Conservation (phyloP, 2,113 vertebrate genomes). For the Eonycteris spelaea region DNA sequence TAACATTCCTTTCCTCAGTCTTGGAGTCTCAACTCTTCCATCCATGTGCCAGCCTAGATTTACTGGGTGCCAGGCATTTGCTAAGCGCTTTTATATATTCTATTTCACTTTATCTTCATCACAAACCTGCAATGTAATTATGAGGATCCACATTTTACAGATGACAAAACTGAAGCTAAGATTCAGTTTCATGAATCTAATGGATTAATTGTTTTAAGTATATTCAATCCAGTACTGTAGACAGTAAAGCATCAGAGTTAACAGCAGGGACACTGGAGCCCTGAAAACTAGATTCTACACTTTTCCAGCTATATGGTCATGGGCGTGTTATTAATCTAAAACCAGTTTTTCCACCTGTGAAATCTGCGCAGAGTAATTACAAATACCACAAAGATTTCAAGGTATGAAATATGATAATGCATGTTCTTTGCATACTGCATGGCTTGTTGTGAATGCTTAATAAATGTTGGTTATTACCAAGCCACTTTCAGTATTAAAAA, state of each 20-base stretch:
- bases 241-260: background rate
- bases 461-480: slow-evolving; percentile 27
- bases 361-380: slow-evolving; percentile 41
- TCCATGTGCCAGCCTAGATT: background rate
- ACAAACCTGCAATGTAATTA: background rate
- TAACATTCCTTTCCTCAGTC: background rate
- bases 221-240: background rate
- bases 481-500: slow-evolving; percentile 31
- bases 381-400: background rate
- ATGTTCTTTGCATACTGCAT: background rate
- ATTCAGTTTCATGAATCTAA: background rate
- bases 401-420: slow-evolving; percentile 22
- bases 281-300: background rate
- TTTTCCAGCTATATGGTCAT: background rate
- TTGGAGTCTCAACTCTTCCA: background rate
- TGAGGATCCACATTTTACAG: background rate
- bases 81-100: background rate
- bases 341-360: slow-evolving; percentile 18
- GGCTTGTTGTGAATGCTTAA: background rate
- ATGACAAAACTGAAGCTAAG: background rate
- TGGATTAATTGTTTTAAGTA: background rate
- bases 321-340: background rate
- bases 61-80: background rate
- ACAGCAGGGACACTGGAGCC: background rate
- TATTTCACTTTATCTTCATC: background rate